Conservation (phyloP, 2,888 invertebrate genomes). For the Tenthredo livida region DNA sequence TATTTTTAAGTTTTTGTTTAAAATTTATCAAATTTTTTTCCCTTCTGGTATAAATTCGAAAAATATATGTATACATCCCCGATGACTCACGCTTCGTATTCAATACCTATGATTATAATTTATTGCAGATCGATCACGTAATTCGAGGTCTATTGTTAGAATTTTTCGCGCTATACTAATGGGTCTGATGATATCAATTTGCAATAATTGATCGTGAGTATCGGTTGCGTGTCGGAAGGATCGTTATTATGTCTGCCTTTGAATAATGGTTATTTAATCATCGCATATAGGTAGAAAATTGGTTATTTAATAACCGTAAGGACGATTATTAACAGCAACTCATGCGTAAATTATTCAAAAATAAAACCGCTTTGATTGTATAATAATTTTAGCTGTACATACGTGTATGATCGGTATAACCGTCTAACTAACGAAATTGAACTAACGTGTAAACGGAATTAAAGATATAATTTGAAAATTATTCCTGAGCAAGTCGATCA, state of each 20-base stretch:
- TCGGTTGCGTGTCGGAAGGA: constrained; percentile 24
- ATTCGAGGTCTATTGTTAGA: constrained; percentile 22
- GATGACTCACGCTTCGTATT: background rate
- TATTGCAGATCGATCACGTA: constrained; percentile 42
- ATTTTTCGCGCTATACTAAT: background rate
- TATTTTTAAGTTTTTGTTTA: background rate
- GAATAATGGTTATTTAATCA: constrained; percentile 5
- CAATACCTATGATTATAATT: background rate
- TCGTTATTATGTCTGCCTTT: background rate
- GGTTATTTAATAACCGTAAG: background rate
- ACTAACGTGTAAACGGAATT: background rate
- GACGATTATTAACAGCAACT: background rate
- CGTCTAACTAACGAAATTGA: background rate
- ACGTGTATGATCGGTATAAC: background rate
- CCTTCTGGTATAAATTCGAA: background rate
- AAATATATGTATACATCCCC: no score
- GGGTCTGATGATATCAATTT: constrained; percentile 34
- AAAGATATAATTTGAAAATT: constrained; percentile 6
- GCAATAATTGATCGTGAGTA: constrained; percentile 28
- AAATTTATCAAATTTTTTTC: background rate
- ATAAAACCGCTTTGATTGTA: background rate
- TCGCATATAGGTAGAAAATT: background rate
- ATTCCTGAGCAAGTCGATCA: constrained; percentile 6
- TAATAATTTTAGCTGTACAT: background rate
- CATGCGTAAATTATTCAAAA: background rate